Base-by-base conservation (phyloP, 2,113 vertebrate species). In the Atlantisia rogersi region DNA sequence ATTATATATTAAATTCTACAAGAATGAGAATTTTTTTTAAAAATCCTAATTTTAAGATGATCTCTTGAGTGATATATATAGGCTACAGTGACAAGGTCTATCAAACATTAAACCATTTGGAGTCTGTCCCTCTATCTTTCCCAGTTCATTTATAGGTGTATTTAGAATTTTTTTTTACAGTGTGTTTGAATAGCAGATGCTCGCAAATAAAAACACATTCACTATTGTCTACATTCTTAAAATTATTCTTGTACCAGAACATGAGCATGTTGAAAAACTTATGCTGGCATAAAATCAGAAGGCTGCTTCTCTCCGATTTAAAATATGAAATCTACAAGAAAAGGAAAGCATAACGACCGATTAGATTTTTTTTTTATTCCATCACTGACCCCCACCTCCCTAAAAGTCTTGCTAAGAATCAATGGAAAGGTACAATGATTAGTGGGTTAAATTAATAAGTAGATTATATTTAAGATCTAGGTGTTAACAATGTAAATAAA, bases 341-440 rank as follows among this genome's bases (percentile, higher is more conserved):
- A 60, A 74, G 6, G 24, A 55, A 86, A 80, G 7, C 16, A 46
- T 46, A 46, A 68, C 7, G 35, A 35, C 35, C 6, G 9, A 13
- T 3, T 74, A 55, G 18, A 12, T 31, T 5, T 59, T 63, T 48
- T 7, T 35, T 50, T 7, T 17, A 53, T 53, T 53, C 52, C 52
- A 46, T 17, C 44, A 46, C 17, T 7, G 2, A 3, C 2, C 5
- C 8, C 6, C 6, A 28, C 10, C 22, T 5, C 31, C 7, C 13
- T 20, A 29, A 40, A 22, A 48, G 20, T 69, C 18, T 90, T 75
- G 21, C 11, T 68, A 50, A 68, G 5, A 53, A 12, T 31, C 55
- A 91, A 35, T 48, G 39, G 62, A 86, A 91, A 13, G 11, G 9
- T 26, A 26, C 8, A 15, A 19, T 31, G 14, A 13, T 31, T 55